Percentiles rank a stretch among this genome's conserved stretches.
phyloP scores from a whole-genome alignment of 2,113 vertebrate genomes.

The Mastomys coucha region DNA sequence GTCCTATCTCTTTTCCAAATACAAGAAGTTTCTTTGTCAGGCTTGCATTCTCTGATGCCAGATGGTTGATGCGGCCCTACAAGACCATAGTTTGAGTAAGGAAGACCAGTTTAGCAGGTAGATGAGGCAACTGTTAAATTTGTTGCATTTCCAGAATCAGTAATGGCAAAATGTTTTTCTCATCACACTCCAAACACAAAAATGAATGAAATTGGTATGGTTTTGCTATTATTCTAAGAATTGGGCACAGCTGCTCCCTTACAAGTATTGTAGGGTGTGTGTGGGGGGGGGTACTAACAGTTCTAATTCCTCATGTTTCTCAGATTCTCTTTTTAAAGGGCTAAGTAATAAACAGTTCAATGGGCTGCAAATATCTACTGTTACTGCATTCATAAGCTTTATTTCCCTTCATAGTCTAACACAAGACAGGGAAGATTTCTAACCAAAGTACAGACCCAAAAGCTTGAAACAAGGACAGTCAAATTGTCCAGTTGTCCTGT shows the following conservation, averaged over 20 bases:
- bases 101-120: conserved; percentile 73
- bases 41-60: conserved; percentile 58
- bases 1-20: conserved; percentile 65
- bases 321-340: conserved; percentile 65
- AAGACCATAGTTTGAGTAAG: conserved; percentile 66
- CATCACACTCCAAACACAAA: conserved; percentile 69
- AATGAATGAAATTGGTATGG: conserved; percentile 66
- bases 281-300: conserved; percentile 67
- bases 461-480: conserved; percentile 17
- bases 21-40: conserved; percentile 70
- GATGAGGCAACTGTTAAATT: conserved; percentile 57
- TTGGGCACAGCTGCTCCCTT: conserved; percentile 72
- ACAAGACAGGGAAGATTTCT: background rate
- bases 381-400: background rate
- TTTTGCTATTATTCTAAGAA: conserved; percentile 72
- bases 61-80: conserved; percentile 64
- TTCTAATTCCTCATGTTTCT: conserved; percentile 74
- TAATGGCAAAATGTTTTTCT: conserved; percentile 64
- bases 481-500: background rate
- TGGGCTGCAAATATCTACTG: conserved; percentile 64
- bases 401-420: conserved; percentile 29
- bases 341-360: conserved; percentile 38
- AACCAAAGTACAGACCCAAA: conserved; percentile 30
- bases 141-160: conserved; percentile 49
- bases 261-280: conserved; percentile 2